A percentile compares a stretch with the other conserved stretches of the same genome.
Evolutionary conservation across 2,113 vertebrate genomes (phyloP).

Genomic region (Megaceryle maxima): DNA sequence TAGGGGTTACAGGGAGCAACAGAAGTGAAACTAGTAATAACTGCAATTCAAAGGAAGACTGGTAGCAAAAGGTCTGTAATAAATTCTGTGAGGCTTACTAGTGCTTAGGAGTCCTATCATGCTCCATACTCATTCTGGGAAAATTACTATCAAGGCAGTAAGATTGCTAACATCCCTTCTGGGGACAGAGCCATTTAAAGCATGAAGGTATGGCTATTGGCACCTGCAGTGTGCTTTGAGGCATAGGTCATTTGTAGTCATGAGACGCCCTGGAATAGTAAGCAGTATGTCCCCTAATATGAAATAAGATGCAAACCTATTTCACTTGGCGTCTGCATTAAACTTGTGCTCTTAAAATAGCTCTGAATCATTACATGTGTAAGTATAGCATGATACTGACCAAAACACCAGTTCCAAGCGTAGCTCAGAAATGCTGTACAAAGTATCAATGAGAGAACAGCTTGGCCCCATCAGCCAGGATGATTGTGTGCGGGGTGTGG

Average conservation of each 20-base stretch:
- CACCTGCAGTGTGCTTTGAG: not conserved
- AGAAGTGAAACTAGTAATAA: not conserved
- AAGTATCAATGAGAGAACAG: not conserved
- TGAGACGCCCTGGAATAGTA: not conserved
- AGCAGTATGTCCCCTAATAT: not conserved
- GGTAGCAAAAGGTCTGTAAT: not conserved
- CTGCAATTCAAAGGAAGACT: not conserved
- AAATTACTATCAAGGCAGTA: not conserved
- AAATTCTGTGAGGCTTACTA: not conserved
- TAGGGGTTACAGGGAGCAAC: not conserved
- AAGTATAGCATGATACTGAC: not conserved
- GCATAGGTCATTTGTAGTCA: not conserved
- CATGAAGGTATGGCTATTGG: not conserved
- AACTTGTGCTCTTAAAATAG: slow-evolving; percentile 16
- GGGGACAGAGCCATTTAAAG: not conserved
- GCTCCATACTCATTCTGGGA: not conserved
- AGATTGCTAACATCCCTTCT: not conserved
- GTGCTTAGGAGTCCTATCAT: not conserved
- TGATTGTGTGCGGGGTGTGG: not conserved
- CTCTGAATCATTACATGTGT: not conserved
- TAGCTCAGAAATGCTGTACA: not conserved
- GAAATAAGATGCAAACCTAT: not conserved
- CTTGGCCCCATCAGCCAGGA: not conserved
- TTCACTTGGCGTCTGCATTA: slow-evolving; percentile 5
- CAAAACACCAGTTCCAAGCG: not conserved